These are phyloP conservation scores for Aphaenogaster rudis DNA, from an alignment of 1,140 invertebrate genomes.

Conservation along the genomic window DNA sequence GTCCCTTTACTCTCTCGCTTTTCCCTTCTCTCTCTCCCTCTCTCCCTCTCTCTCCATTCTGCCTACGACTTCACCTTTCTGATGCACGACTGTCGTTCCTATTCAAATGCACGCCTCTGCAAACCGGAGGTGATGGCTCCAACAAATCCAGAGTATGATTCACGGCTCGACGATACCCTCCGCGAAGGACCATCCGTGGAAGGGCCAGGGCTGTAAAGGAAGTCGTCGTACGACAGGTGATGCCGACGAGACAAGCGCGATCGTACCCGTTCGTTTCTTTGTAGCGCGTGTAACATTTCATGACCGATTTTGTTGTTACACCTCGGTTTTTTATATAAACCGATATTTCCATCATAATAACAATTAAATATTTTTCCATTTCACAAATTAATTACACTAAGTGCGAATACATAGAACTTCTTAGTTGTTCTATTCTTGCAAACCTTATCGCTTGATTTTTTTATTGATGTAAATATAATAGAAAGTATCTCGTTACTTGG, in stretches of 20 bases:
- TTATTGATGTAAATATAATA: not conserved
- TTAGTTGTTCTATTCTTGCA: not conserved
- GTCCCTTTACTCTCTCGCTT: not conserved
- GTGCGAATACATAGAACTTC: not conserved
- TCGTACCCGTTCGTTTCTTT: constrained; percentile 40
- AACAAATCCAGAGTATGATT: constrained; percentile 72
- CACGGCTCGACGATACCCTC: constrained; percentile 56
- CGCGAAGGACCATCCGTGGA: constrained; percentile 6
- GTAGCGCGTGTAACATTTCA: constrained; percentile 22
- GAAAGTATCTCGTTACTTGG: not conserved
- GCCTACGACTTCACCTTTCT: constrained; percentile 49
- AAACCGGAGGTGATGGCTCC: constrained; percentile 67
- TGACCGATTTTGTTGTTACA: not conserved
- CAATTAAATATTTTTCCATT: not conserved
- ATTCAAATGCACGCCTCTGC: constrained; percentile 81
- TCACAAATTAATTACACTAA: not conserved
- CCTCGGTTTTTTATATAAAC: not conserved
- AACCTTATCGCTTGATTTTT: not conserved
- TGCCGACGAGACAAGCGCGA: constrained; percentile 45
- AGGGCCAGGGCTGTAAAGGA: constrained; percentile 35
- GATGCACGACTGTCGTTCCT: constrained; percentile 80
- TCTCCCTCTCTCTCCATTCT: not conserved
- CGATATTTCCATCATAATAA: not conserved
- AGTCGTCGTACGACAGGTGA: constrained; percentile 53
- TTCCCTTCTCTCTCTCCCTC: not conserved